Base-by-base conservation (phyloP, 53 echinoderm and acorn worm species). In the Paelopatides confundens region DNA sequence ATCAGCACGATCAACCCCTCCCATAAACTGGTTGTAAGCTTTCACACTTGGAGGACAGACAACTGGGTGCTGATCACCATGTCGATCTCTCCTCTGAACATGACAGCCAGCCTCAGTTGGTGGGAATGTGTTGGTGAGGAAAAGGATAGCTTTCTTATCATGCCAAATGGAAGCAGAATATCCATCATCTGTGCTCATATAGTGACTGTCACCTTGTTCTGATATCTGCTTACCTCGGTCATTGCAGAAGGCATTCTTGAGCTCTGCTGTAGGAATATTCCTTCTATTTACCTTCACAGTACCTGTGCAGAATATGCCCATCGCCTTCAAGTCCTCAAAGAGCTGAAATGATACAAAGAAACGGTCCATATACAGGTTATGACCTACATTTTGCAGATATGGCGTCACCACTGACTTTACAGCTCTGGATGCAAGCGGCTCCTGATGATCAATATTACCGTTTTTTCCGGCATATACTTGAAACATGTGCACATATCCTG, bases 401-500 rank as follows among this genome's bases (percentile, higher is more conserved):
- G 63, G 63, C 6, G 63, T 63, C 8, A 63, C 21, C 4, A 63
- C 63, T 63, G 28, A 63, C 63, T 63, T 63, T 18, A 63, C 63
- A 24, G 63, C 63, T 63, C 63, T 63, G 6, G 8, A 24, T 24
- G 63, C 8, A 10, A 63, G 21, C 17, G 63, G n/a, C 47, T 63
- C 63, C n/a, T 63, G 7, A 10, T 63, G 7, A 18, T 63, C 28
- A 10, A 9, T 4, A 24, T 24, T 28, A 63, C 63, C 28, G n/a
- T n/a, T n/a, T 63, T 63, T 63, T 5, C 63, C 63, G 4, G 8
- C 21, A 18, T 63, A 63, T 5, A 63, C 63, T 63, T 63, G 8
- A 63, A 63, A 63, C 6, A 18, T 63, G 63, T 63, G 63, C 4
- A 81, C 81, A 81, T 81, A 81, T 28, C 81, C 81, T 2, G 81